Percentiles rank a stretch among this genome's conserved stretches.
These are phyloP conservation scores for Myotis planiceps DNA, from an alignment of 2,797 vertebrate species.

Conservation along the genomic window DNA sequence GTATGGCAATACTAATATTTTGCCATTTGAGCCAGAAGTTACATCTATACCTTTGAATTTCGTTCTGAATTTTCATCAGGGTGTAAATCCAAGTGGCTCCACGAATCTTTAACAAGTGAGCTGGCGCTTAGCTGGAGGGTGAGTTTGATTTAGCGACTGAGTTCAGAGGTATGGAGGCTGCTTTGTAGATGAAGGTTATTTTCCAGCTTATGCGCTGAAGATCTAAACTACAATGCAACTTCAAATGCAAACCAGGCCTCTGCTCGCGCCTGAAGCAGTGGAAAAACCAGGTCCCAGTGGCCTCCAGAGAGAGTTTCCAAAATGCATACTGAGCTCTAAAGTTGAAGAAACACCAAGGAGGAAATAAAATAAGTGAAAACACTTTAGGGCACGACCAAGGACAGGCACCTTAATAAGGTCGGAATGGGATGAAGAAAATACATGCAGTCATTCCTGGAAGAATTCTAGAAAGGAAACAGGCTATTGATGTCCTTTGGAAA, in stretches of 20 bases:
- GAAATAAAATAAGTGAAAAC: slow-evolving; percentile 16
- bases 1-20: background rate
- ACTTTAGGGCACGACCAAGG: background rate
- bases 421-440: background rate
- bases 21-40: slow-evolving; percentile 27
- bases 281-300: slow-evolving; percentile 17
- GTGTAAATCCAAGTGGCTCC: background rate
- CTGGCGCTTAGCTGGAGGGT: background rate
- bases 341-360: background rate
- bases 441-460: background rate
- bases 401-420: background rate
- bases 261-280: background rate
- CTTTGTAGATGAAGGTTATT: background rate
- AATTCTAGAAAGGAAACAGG: background rate
- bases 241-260: slow-evolving; percentile 36
- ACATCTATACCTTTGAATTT: background rate
- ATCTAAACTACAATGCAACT: background rate
- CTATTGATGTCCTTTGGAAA: background rate
- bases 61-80: background rate
- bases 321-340: background rate
- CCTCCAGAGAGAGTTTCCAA: slow-evolving; percentile 22
- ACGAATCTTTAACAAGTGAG: background rate
- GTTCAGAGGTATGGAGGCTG: background rate
- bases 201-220: background rate
- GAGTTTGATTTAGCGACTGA: background rate